A percentile compares a stretch with the other conserved stretches of the same genome.
Evolutionary conservation across 1,140 invertebrate genomes (phyloP).

Genomic region (Lordiphosa clarofinis): DNA sequence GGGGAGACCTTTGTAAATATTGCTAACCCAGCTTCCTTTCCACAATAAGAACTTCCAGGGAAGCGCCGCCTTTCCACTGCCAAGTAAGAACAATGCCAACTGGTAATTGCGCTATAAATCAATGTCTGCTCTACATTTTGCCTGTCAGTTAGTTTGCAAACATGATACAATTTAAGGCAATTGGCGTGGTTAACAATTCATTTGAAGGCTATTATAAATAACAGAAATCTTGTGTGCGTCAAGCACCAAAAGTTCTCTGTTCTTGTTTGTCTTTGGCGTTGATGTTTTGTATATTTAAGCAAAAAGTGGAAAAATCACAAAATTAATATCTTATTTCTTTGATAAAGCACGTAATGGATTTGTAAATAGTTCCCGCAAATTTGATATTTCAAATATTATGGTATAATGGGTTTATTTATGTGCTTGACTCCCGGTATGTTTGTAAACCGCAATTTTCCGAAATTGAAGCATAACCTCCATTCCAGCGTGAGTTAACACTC

Average conservation of each 20-base stretch:
- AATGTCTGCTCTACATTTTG: constrained; percentile 68
- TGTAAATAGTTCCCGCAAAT: too few relatives aligned
- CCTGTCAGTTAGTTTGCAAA: constrained; percentile 46
- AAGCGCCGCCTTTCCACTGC: constrained; percentile 9
- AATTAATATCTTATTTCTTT: too few relatives aligned
- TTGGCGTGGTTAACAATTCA: constrained; percentile 35
- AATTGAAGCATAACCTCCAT: too few relatives aligned
- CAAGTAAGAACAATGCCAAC: constrained; percentile 34
- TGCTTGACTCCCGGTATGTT: too few relatives aligned
- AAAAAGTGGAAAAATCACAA: too few relatives aligned
- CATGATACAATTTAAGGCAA: constrained; percentile 29
- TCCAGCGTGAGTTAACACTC: too few relatives aligned
- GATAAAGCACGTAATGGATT: too few relatives aligned
- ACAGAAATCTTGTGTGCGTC: constrained; percentile 37
- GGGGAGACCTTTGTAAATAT: constrained; percentile 6
- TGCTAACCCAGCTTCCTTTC: constrained; percentile 2
- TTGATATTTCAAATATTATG: too few relatives aligned
- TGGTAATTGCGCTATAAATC: constrained; percentile 69
- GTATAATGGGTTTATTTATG: too few relatives aligned
- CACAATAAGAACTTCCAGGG: constrained; percentile 4
- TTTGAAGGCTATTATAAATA: constrained; percentile 47
- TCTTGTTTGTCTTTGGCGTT: constrained; percentile 2
- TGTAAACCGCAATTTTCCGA: too few relatives aligned
- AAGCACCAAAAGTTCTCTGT: constrained; percentile 12
- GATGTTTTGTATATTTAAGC: too few relatives aligned